Evolutionary conservation across 2,888 invertebrate genomes (phyloP), one percentile per base, ranked within the genome.

Genomic region (Rhyacophila evoluta): DNA sequence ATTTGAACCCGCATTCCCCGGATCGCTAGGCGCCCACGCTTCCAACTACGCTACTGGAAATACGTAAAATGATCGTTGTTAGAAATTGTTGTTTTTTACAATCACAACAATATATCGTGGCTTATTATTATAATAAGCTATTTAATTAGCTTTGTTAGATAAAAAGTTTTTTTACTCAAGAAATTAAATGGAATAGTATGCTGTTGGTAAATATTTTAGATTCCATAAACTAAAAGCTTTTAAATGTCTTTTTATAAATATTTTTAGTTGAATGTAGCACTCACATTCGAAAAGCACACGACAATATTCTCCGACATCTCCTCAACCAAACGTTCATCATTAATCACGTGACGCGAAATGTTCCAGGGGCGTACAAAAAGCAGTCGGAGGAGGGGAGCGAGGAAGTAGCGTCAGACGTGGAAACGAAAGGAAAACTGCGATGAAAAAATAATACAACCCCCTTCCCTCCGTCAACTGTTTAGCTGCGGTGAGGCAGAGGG

Each of bases 301-400:
- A 19, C 55, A 55, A 55, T 55, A 55, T 55, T 55, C 55, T 4
- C 25, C 25, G 55, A 55, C 55, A 55, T 55, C 15, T 55, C 55
- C 19, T 55, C 55, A 55, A 55, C 75, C 73, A 72, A 80, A 80
- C 81, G 80, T 82, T 80, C 79, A 81, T 79, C 82, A 82, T 82
- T 82, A 82, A 82, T 82, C 82, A 82, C 80, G 80, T 70, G 77
- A 79, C 79, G 79, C 80, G 72, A 80, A 80, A 82, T 75, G 81
- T 81, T 81, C 77, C 79, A 73, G 37, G 33, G 19, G 70, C 27
- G 38, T 39, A 29, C 12, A 69, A 69, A 69, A 69, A 29, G 19
- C 12, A 5, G 69, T 11, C 29, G 2, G 36, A 10, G 39, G 69
- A 29, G 77, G 72, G 5, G 38, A 68, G 25, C 2, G 25, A 28